Base-by-base conservation (phyloP, 2,797 vertebrate species). In the Falco columbarius region DNA sequence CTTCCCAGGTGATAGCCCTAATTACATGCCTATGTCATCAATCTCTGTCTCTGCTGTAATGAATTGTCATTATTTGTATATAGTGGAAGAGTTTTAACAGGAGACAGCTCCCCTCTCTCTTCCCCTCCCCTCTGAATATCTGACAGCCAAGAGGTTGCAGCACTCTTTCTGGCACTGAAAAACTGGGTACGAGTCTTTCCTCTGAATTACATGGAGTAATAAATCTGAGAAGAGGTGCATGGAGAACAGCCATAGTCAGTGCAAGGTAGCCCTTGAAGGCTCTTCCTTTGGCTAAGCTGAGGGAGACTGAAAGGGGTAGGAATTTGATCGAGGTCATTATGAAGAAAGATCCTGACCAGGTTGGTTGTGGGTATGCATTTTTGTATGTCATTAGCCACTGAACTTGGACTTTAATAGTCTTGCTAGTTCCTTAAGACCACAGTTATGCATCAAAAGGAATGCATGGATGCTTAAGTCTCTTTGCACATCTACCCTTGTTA, bases 1-100 rank as follows among this genome's bases (percentile, higher is more conserved):
- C 96, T 95, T 96, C 95, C 95, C 87, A 97, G 96, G 96, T 97
- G 96, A 97, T 94, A 95, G 85, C 75, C 91, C 94, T 96, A 95
- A 96, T 96, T 95, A 94, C 82, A 96, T 91, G 93, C 89, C 94
- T 75, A n/a, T 94, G 87, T 93, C 89, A 96, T 97, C 96, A 96
- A 95, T 96, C 96, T 96, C 85, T 97, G 96, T 96, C 96, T 95
- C 58, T 66, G 65, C 89, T 95, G 65, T 95, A 96, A 96, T 96
- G 95, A 96, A 96, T 95, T 94, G 91, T 93, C 93, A 94, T 97
- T 94, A 95, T 94, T 97, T 96, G 95, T 95, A 75, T 77, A 96
- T 59, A 88, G 49, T 86, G 87, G 58, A 84, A 90, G 92, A 96
- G 70, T 95, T 96, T 95, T 86, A 91, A 72, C 61, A 91, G 85